These are phyloP conservation scores for Nudaria mundana DNA, from an alignment of 2,888 invertebrate species.

Conservation along the genomic window DNA sequence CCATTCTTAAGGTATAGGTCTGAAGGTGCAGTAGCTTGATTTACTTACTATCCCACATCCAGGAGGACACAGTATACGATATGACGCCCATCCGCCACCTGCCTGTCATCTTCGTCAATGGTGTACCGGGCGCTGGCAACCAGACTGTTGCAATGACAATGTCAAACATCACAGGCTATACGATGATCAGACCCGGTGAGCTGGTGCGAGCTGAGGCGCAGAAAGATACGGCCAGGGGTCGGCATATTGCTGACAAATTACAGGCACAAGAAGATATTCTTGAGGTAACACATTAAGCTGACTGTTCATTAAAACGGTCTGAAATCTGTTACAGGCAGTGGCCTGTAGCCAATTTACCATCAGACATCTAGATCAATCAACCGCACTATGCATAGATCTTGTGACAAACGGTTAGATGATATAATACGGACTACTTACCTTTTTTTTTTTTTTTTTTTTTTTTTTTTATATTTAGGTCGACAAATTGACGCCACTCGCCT, in stretches of 20 bases:
- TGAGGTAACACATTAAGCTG: constrained; percentile 63
- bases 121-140: constrained; percentile 75
- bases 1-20: too few species aligned
- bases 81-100: constrained; percentile 70
- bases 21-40: too few species aligned
- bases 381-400: too few species aligned
- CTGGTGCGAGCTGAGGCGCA: constrained; percentile 69
- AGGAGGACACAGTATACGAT: constrained; percentile 58
- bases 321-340: too few species aligned
- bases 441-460: too few species aligned
- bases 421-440: too few species aligned
- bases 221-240: constrained; percentile 74
- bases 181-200: constrained; percentile 71
- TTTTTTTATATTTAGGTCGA: too few species aligned
- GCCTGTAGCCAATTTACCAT: too few species aligned
- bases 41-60: not conserved
- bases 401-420: too few species aligned
- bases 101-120: constrained; percentile 75
- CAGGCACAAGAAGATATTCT: constrained; percentile 65
- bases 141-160: constrained; percentile 74
- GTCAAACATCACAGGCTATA: constrained; percentile 69
- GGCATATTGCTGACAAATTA: constrained; percentile 69
- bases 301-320: too few species aligned
- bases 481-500: too few species aligned
- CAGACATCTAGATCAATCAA: too few species aligned